Percentiles rank a stretch among this genome's conserved stretches.
phyloP scores from a whole-genome alignment of 2,113 vertebrate genomes.

The Pelobates fuscus region DNA sequence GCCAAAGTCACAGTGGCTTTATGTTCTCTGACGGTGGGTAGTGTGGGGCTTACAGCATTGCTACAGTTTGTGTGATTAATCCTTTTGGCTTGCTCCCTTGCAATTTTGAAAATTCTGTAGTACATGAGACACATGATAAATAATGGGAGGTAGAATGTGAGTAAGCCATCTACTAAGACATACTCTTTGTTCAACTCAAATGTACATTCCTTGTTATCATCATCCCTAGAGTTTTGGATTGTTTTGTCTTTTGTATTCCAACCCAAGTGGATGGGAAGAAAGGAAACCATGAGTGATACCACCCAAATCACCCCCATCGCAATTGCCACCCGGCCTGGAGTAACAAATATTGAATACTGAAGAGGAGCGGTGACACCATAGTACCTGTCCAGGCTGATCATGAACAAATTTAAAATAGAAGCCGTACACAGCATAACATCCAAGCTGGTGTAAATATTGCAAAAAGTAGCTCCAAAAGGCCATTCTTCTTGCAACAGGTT shows the following conservation, averaged over 20 bases:
- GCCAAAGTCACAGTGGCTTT: conserved; percentile 90
- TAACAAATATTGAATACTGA: conserved; percentile 80
- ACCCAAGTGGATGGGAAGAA: conserved; percentile 91
- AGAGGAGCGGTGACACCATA: conserved; percentile 85
- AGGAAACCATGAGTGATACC: conserved; percentile 87
- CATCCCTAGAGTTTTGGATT: conserved; percentile 68
- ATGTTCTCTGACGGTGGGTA: conserved; percentile 77
- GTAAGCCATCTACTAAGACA: conserved; percentile 78
- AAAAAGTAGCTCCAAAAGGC: conserved; percentile 77
- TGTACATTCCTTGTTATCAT: conserved; percentile 63
- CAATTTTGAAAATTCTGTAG: conserved; percentile 86
- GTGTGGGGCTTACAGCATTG: conserved; percentile 60
- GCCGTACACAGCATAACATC: conserved; percentile 96
- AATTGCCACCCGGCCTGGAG: conserved; percentile 71
- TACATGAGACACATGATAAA: conserved; percentile 90
- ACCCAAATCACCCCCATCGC: conserved; percentile 83
- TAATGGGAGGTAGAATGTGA: conserved; percentile 91
- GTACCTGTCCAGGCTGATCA: conserved; percentile 94
- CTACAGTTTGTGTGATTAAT: conserved; percentile 71
- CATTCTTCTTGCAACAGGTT: conserved; percentile 75
- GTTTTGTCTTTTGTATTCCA: conserved; percentile 84
- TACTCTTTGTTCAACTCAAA: conserved; percentile 85
- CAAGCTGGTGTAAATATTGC: conserved; percentile 90
- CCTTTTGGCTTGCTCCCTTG: conserved; percentile 85
- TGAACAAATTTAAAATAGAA: conserved; percentile 92